A percentile compares a stretch with the other conserved stretches of the same genome.
phyloP scores from a whole-genome alignment of 1,140 invertebrate species.

The Medauroidea extradentata region DNA sequence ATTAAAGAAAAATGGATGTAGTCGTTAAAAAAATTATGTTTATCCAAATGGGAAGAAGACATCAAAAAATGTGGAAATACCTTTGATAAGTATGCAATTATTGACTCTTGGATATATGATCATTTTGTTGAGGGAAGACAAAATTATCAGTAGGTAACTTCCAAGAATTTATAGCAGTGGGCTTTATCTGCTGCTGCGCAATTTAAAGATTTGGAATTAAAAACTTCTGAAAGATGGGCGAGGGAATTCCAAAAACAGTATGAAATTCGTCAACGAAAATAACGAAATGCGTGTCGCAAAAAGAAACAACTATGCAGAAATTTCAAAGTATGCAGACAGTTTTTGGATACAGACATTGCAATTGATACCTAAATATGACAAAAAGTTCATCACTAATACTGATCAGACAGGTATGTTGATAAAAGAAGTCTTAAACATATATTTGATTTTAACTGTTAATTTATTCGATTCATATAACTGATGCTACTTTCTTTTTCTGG shows the following conservation, averaged over 20 bases:
- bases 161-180: constrained; percentile 21
- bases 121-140: constrained; percentile 20
- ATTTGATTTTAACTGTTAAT: too few species aligned
- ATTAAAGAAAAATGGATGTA: constrained; percentile 15
- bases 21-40: constrained; percentile 9
- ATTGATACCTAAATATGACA: constrained; percentile 8
- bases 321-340: constrained; percentile 6
- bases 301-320: constrained; percentile 21
- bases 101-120: constrained; percentile 22
- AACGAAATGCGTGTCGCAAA: constrained; percentile 23
- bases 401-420: constrained; percentile 19
- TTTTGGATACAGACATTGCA: constrained; percentile 10
- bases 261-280: constrained; percentile 23
- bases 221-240: constrained; percentile 19
- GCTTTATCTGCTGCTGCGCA: constrained; percentile 20
- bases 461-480: too few species aligned
- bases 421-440: too few species aligned
- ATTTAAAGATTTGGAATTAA: constrained; percentile 20
- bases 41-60: constrained; percentile 11
- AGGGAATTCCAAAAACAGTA: constrained; percentile 17
- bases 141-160: constrained; percentile 22
- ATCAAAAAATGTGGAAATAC: constrained; percentile 19
- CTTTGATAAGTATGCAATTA: constrained; percentile 16
- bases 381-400: constrained; percentile 14
- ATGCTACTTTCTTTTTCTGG: constrained; percentile 1